Evolutionary conservation across 2,113 vertebrate species (phyloP), one percentile per base, ranked within the genome.

Genomic region (Grus americana): DNA sequence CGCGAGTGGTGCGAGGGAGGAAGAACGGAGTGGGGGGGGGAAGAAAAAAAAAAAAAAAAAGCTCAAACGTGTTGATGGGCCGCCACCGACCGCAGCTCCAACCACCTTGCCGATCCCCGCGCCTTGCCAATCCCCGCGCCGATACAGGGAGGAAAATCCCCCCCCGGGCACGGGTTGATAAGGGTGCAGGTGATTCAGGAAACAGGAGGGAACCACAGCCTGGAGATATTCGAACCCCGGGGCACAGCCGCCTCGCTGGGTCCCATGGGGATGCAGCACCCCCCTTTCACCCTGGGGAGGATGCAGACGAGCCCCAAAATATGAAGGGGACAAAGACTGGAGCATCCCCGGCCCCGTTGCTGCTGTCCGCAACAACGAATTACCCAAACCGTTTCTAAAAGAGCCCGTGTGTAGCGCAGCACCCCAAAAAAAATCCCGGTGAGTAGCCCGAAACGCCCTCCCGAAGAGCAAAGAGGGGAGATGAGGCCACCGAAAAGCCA

Each of bases 361-460:
- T 16, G 30, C 24, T 5, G 8, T 9, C 44, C 9, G 1, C 30
- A 11, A 13, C 30, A 7, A 34, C 8, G 10, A 42, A 18, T 9
- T 6, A 42, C n/a, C 24, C 21, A 5, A 63, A 72, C 2, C 0
- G 8, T 49, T n/a, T 49, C 40, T 11, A 19, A 23, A 38, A 38
- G 61, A 67, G 61, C 27, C 29, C 10, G 13, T 1, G 6, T 1
- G 8, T 2, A 1, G 63, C 3, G 6, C 52, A 20, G n/a, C 29
- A 7, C 17, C 42, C 74, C 6, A 0, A 23, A 54, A 55, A 61
- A 61, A 50, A 44, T 11, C 54, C 36, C 21, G 0, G 20, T 15
- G 26, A 24, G 20, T 12, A 8, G 54, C 42, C 11, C 7, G 1
- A 8, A 72, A 21, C 19, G 12, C 5, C 21, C 67, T 27, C n/a